phyloP scores from a whole-genome alignment of 2,888 invertebrate species.

The Saturnia japonica region DNA sequence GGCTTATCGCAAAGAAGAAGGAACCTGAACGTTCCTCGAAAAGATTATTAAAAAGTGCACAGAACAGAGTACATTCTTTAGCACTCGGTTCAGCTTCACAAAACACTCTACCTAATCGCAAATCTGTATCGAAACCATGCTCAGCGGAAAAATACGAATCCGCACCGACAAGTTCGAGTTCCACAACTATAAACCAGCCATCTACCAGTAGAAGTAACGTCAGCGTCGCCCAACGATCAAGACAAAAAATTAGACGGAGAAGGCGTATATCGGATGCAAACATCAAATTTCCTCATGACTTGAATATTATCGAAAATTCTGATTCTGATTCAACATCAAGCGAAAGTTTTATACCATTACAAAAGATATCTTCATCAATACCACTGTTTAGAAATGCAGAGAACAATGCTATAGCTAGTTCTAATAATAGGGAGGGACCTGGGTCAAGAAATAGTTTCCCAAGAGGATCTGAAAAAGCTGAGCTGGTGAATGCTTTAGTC shows the following conservation, averaged over 20 bases:
- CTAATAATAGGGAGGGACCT: neutral
- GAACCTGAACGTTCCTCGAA: neutral
- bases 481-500: slow-evolving; percentile 87
- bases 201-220: neutral
- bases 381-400: neutral
- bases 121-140: neutral
- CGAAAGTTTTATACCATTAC: neutral
- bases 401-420: neutral
- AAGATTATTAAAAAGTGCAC: neutral
- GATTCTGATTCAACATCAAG: neutral
- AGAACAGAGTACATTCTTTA: neutral
- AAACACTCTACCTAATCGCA: neutral
- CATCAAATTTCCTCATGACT: neutral
- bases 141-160: neutral
- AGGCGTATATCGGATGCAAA: neutral
- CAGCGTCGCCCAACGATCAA: neutral
- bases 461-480: neutral
- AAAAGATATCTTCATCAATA: neutral
- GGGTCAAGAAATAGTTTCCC: neutral
- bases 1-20: neutral
- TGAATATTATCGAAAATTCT: neutral
- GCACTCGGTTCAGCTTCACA: neutral
- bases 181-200: neutral
- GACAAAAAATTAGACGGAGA: neutral
- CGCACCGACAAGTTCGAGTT: neutral